Base-by-base conservation (phyloP, 2,797 vertebrate species). In the Onychomys torridus region DNA sequence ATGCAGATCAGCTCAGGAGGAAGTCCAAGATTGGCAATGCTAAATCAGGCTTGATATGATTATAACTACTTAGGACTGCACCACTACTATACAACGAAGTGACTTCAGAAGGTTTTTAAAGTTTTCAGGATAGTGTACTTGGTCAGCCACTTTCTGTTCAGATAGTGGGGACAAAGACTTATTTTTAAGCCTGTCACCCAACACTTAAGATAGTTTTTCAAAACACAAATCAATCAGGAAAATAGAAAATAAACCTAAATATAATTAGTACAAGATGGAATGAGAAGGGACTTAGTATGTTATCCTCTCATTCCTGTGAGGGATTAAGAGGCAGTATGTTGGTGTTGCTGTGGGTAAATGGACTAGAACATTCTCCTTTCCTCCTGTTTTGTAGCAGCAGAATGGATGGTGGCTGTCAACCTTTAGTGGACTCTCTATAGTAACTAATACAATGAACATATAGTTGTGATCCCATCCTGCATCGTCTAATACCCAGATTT, bases 21-120 rank as follows among this genome's bases (percentile, higher is more conserved):
- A 96, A 85, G 57, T 71, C 71, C 37, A 27, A 27, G 88, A 96
- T 90, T 16, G 73, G 69, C 73, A 79, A 78, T 81, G 89, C 89
- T 75, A 89, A 91, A 85, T 67, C 6, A 65, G 87, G 43, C 55
- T 81, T 76, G 85, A 83, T 49, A 21, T 37, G 83, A 90, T 87
- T 27, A 71, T 27, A 75, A 82, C 90, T 73, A 52, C 25, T 34
- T 25, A 43, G 32, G 46, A 27, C n/a, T 59, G 37, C 2, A 27
- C 3, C 61, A 57, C 61, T 85, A 23, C 61, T 59, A 1, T 43
- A 84, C 11, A 40, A 75, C 65, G 55, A 78, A 63, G 61, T 37
- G 25, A 65, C 69, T 67, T 75, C 57, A 90, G 55, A 93, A 82
- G 43, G 67, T 82, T n/a, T 81, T 59, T 59, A 92, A 82, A 86